These are phyloP conservation scores for Choristoneura rosaceana DNA, from an alignment of 2,888 invertebrate species.

Conservation along the genomic window DNA sequence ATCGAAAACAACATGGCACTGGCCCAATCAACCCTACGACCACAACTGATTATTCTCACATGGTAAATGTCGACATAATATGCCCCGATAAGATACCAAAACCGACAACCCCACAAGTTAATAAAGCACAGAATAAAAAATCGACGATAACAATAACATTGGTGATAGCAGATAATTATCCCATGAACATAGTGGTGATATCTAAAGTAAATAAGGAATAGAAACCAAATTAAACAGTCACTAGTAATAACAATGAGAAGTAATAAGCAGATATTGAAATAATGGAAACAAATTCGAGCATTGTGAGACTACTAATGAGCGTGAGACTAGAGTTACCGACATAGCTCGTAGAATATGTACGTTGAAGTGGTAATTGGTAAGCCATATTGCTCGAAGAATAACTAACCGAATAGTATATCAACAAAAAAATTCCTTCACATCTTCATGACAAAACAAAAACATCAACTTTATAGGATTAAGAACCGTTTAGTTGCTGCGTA, in stretches of 20 bases:
- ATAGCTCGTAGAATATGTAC: no score
- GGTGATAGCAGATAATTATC: neutral
- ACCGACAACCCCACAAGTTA: constrained; percentile 6
- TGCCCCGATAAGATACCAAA: constrained; percentile 23
- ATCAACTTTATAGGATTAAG: no score
- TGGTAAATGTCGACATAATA: constrained; percentile 17
- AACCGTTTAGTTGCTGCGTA: neutral
- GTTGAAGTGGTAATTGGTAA: no score
- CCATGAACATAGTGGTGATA: constrained; percentile 6
- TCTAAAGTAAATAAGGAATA: constrained; percentile 20
- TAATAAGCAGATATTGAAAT: neutral
- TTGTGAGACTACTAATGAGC: neutral
- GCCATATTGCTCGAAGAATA: no score
- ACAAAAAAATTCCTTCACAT: no score
- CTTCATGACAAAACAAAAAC: no score
- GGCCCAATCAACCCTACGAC: neutral
- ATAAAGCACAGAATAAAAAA: constrained; percentile 7
- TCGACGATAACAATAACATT: constrained; percentile 11
- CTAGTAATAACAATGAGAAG: neutral
- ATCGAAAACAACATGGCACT: neutral
- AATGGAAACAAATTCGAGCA: neutral
- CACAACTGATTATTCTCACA: constrained; percentile 3
- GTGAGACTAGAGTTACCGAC: no score
- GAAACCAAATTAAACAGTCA: neutral
- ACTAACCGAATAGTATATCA: no score